Base-by-base conservation (phyloP, 2,888 invertebrate species). In the Diabrotica balteata region DNA sequence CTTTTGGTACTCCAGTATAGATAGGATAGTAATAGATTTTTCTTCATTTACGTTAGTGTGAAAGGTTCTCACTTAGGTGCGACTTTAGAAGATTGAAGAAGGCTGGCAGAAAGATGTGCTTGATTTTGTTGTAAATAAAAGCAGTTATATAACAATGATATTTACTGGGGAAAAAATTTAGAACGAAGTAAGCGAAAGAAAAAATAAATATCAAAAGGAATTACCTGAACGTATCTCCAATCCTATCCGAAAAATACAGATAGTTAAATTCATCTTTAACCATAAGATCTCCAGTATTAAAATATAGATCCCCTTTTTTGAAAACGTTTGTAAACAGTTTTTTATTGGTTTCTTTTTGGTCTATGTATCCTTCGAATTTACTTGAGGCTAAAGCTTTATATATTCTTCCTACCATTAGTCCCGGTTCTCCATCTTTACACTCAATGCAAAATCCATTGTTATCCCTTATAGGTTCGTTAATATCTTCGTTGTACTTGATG, bases 161-260 rank as follows among this genome's bases (percentile, higher is more conserved):
- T 32, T 32, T 32, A 32, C 32, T 32, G 32, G 2, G 32, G 5
- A 32, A 32, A 4, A 32, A 32, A 32, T 32, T 32, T 32, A 32
- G 32, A 32, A 2, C 4, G 4, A 32, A 32, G 32, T 32, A 32
- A 32, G 32, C 3, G 2, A 32, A 32, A 32, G 32, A 32, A 32
- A 32, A 32, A 32, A 32, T 32, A 32, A 32, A 32, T 32, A 1
- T 32, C 32, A 32, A 32, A 32, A 32, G 5, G 1, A 32, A 32
- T 45, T 47, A 64, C 64, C 64, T 64, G 22, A 52, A 64, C n/a
- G 64, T 94, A 83, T 94, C 93, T 3, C 93, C 93, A 59, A 91
- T 93, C 80, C 98, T 89, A 85, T 98, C 98, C 76, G 91, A 92
- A 87, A 98, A 98, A 86, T 90, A 97, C 80, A 94, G 90, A 85